Percentiles rank a stretch among this genome's conserved stretches.
Evolutionary conservation across 2,888 invertebrate genomes (phyloP).

Genomic region (Chrysodeixis includens): DNA sequence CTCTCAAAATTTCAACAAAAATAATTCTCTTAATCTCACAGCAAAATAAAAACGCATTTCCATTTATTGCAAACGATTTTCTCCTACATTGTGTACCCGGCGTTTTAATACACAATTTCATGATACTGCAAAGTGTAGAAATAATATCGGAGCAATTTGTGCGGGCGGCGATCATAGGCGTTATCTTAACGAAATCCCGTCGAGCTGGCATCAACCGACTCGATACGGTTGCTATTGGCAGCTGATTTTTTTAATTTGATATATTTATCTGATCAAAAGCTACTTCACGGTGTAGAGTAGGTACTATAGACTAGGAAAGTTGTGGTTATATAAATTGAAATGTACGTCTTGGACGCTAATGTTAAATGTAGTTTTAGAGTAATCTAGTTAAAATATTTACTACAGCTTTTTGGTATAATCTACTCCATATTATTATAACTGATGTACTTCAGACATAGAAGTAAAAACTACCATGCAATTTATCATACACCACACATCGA

Average conservation of each 20-base stretch:
- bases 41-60: background rate
- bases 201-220: conserved; percentile 54
- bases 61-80: background rate
- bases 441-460: too few species aligned
- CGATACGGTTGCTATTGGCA: conserved; percentile 44
- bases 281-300: conserved; percentile 15
- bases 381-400: too few species aligned
- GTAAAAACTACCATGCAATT: too few species aligned
- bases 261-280: conserved; percentile 36
- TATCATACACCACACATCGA: too few species aligned
- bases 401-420: too few species aligned
- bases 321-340: background rate
- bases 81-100: background rate
- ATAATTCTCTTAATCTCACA: background rate
- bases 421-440: too few species aligned
- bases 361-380: too few species aligned
- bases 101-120: conserved; percentile 49
- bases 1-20: too few species aligned
- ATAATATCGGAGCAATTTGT: conserved; percentile 65
- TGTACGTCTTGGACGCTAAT: too few species aligned
- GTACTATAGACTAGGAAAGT: background rate
- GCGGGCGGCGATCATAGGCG: conserved; percentile 58
- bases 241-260: conserved; percentile 43
- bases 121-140: conserved; percentile 49
- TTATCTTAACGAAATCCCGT: conserved; percentile 68